phyloP scores from a whole-genome alignment of 2,888 invertebrate species.

The Euplagia quadripunctaria region DNA sequence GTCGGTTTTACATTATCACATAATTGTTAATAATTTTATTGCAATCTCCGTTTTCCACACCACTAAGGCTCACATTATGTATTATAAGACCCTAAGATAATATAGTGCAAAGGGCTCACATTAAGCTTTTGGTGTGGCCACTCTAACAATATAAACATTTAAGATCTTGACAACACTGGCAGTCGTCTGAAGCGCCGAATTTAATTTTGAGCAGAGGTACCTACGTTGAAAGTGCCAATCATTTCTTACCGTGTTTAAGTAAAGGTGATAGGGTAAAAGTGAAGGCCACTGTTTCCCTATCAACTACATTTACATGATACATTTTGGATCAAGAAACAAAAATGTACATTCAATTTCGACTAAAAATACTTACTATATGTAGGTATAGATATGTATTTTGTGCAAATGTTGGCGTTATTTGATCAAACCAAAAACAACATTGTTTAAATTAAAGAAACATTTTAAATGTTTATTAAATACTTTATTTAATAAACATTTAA shows the following conservation, averaged over 20 bases:
- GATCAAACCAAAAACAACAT: neutral
- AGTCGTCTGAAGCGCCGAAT: slow-evolving; percentile 14
- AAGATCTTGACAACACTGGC: slow-evolving; percentile 21
- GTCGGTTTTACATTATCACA: slow-evolving; percentile 48
- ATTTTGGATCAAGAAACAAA: neutral
- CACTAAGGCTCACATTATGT: slow-evolving; percentile 29
- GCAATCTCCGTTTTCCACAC: slow-evolving; percentile 14
- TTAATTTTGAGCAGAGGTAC: neutral
- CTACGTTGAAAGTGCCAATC: neutral
- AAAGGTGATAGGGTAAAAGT: no score
- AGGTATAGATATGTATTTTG: no score
- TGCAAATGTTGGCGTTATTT: neutral
- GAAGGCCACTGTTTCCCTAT: neutral
- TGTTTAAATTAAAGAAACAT: no score
- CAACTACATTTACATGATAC: no score
- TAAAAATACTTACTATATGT: no score
- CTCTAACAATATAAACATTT: slow-evolving; percentile 17
- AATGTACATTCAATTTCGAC: neutral
- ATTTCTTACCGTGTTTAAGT: no score
- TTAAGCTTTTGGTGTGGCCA: slow-evolving; percentile 13
- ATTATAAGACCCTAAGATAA: neutral
- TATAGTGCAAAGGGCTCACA: neutral
- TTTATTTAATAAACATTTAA: neutral
- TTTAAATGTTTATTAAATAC: no score
- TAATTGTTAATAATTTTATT: slow-evolving; percentile 36